A percentile compares a stretch with the other conserved stretches of the same genome.
These are phyloP conservation scores for Tetanocera ferruginea DNA, from an alignment of 2,888 invertebrate genomes.

Conservation along the genomic window DNA sequence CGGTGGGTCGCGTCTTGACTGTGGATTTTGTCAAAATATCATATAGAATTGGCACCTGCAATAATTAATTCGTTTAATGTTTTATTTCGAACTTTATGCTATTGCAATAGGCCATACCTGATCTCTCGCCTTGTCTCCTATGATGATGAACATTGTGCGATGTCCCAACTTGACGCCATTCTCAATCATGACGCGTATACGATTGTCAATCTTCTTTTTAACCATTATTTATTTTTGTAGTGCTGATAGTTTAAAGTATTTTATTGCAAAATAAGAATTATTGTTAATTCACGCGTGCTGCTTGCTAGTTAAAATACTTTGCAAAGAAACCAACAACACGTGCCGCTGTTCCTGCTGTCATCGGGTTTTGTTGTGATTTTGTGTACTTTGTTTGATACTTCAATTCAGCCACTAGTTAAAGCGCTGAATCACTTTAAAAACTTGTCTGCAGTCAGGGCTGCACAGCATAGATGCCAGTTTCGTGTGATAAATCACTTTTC, in stretches of 20 bases:
- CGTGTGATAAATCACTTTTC: no score
- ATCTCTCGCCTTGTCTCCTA: constrained; percentile 96
- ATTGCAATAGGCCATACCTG: constrained; percentile 76
- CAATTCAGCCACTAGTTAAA: background rate
- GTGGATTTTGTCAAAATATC: constrained; percentile 97
- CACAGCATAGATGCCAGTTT: background rate
- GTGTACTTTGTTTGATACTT: background rate
- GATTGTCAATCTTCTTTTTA: constrained; percentile 96
- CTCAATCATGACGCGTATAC: constrained; percentile 95
- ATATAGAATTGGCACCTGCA: constrained; percentile 93
- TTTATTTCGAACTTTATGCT: background rate
- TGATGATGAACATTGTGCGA: constrained; percentile 92
- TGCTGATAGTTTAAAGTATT: background rate
- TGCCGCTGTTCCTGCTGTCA: constrained; percentile 14
- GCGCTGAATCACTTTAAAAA: background rate
- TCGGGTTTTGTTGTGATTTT: constrained; percentile 11
- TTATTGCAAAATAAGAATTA: background rate
- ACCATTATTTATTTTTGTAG: constrained; percentile 75
- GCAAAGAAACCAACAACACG: background rate
- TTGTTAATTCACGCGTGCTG: background rate
- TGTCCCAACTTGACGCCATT: constrained; percentile 94
- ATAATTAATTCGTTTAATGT: constrained; percentile 38
- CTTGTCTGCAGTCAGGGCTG: background rate
- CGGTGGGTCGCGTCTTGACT: constrained; percentile 91
- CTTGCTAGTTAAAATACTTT: background rate